Conservation (phyloP, 2,888 invertebrate genomes). For the Synergus itoensis region DNA sequence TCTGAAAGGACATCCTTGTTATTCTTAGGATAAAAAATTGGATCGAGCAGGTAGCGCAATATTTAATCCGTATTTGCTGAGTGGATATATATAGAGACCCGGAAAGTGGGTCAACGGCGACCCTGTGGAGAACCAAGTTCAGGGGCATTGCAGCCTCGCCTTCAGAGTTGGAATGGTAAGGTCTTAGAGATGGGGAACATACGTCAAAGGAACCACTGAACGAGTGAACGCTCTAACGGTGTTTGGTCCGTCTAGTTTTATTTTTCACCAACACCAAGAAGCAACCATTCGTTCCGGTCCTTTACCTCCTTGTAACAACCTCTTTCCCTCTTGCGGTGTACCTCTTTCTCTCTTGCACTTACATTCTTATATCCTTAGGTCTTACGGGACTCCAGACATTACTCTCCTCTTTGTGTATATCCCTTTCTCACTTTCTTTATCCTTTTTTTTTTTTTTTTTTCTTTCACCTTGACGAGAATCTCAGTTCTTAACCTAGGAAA, state of each 20-base stretch:
- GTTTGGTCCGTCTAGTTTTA: conserved; percentile 63
- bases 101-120: conserved; percentile 74
- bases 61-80: conserved; percentile 54
- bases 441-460: conserved; percentile 19
- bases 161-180: conserved; percentile 54
- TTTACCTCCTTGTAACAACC: conserved; percentile 46
- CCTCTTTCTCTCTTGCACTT: conserved; percentile 51
- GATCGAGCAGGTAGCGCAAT: conserved; percentile 56
- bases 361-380: conserved; percentile 18
- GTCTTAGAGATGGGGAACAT: conserved; percentile 51
- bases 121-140: conserved; percentile 74
- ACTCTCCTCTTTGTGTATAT: conserved; percentile 13
- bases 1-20: conserved; percentile 32
- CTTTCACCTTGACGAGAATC: conserved; percentile 20
- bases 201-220: conserved; percentile 48
- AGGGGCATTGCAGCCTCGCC: conserved; percentile 71
- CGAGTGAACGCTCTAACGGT: conserved; percentile 67
- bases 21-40: conserved; percentile 46
- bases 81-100: conserved; percentile 58
- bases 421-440: conserved; percentile 1
- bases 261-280: conserved; percentile 62
- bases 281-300: conserved; percentile 58
- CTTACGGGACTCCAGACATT: conserved; percentile 6
- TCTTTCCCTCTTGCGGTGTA: conserved; percentile 48
- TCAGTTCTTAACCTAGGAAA: conserved; percentile 26